These are phyloP conservation scores for Pogonocichla stellata DNA, from an alignment of 2,113 vertebrate genomes.

Conservation along the genomic window DNA sequence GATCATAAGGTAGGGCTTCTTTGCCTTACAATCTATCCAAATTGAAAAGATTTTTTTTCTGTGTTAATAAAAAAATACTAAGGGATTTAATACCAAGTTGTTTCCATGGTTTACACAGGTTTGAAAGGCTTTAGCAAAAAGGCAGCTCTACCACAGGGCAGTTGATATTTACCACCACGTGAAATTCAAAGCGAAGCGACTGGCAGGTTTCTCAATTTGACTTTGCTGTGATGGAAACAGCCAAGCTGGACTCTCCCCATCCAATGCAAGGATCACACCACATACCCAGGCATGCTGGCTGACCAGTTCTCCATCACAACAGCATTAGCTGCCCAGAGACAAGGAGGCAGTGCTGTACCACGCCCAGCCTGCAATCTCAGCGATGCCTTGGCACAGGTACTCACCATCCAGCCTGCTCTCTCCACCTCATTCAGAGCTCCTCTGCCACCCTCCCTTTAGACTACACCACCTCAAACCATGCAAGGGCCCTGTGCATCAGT, in stretches of 20 bases:
- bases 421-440: neutral
- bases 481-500: accelerated
- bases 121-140: neutral
- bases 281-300: neutral
- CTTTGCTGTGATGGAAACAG: neutral
- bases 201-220: neutral
- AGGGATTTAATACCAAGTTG: neutral
- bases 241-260: neutral
- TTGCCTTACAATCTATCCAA: neutral
- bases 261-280: neutral
- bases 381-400: accelerated
- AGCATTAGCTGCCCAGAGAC: neutral
- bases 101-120: neutral
- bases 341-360: neutral
- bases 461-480: neutral
- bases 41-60: neutral
- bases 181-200: neutral
- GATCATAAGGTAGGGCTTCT: neutral
- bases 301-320: neutral
- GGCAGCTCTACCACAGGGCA: neutral
- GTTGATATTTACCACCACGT: accelerated
- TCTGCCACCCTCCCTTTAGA: neutral
- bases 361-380: neutral
- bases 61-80: neutral
- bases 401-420: neutral